Conservation (phyloP, 2,113 vertebrate species). For the Thomomys bottae region DNA sequence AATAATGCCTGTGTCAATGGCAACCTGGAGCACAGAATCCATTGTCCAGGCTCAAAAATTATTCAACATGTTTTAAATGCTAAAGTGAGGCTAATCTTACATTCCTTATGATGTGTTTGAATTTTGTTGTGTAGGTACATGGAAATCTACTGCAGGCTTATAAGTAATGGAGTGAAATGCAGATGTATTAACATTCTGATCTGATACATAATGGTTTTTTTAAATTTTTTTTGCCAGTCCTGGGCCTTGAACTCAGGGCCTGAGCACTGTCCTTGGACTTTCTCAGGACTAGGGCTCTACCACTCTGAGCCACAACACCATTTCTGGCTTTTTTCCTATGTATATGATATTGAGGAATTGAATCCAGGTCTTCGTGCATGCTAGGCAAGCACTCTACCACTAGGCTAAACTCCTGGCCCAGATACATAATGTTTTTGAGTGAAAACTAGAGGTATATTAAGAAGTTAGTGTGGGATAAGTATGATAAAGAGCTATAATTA, state of each 20-base stretch:
- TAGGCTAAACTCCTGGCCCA: too few species aligned
- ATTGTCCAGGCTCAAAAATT: conserved; percentile 14
- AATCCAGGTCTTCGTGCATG: too few species aligned
- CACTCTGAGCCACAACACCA: too few species aligned
- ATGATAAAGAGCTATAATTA: neutral
- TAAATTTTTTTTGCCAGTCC: too few species aligned
- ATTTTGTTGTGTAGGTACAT: neutral
- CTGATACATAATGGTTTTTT: neutral
- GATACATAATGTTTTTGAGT: neutral
- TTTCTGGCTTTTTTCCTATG: too few species aligned
- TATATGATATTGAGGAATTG: too few species aligned
- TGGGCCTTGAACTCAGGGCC: too few species aligned
- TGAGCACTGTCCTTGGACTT: too few species aligned
- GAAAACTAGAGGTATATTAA: neutral
- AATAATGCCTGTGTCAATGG: neutral
- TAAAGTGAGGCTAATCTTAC: neutral
- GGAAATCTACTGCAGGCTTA: neutral
- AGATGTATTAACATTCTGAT: neutral
- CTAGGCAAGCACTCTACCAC: too few species aligned
- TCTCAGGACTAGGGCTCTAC: too few species aligned
- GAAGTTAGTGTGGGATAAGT: neutral
- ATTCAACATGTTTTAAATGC: conserved; percentile 1
- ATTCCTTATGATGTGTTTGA: neutral
- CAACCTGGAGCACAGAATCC: neutral
- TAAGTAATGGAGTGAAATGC: neutral